A percentile compares a stretch with the other conserved stretches of the same genome.
Evolutionary conservation across 2,797 vertebrate genomes (phyloP).

Genomic region (Onychomys torridus): DNA sequence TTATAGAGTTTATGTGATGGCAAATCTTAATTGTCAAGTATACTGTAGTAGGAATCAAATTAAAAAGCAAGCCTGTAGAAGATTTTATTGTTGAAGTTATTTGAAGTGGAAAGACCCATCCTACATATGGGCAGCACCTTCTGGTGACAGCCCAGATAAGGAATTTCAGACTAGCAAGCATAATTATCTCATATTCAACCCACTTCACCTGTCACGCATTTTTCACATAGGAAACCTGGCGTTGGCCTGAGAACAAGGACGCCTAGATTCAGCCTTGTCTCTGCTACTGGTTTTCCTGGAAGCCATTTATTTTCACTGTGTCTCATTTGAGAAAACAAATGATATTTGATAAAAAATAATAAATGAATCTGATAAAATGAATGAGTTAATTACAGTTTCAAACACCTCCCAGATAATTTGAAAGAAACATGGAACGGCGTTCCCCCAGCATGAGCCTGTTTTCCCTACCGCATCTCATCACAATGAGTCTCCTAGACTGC

Average conservation of each 20-base stretch:
- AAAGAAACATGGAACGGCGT: not conserved
- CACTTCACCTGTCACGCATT: not conserved
- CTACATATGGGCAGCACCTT: not conserved
- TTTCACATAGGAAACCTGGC: conserved; percentile 2
- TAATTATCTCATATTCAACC: conserved; percentile 4
- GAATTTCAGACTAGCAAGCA: not conserved
- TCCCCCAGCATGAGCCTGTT: not conserved
- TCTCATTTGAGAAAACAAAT: not conserved
- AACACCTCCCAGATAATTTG: not conserved
- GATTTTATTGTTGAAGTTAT: not conserved
- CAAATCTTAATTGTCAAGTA: not conserved
- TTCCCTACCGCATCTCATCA: not conserved
- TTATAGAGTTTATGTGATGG: not conserved
- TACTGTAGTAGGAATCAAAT: not conserved
- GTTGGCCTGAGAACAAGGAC: not conserved
- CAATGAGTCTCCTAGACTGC: not conserved
- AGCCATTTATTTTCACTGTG: not conserved
- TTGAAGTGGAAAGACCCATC: not conserved
- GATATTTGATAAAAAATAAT: conserved; percentile 16
- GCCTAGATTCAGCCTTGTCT: not conserved
- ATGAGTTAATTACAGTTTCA: not conserved
- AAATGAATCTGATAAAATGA: not conserved
- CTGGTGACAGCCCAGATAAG: not conserved
- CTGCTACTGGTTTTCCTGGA: not conserved
- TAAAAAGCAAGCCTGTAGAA: not conserved